Conservation (phyloP, 2,113 vertebrate genomes). For the Casuarius casuarius region DNA sequence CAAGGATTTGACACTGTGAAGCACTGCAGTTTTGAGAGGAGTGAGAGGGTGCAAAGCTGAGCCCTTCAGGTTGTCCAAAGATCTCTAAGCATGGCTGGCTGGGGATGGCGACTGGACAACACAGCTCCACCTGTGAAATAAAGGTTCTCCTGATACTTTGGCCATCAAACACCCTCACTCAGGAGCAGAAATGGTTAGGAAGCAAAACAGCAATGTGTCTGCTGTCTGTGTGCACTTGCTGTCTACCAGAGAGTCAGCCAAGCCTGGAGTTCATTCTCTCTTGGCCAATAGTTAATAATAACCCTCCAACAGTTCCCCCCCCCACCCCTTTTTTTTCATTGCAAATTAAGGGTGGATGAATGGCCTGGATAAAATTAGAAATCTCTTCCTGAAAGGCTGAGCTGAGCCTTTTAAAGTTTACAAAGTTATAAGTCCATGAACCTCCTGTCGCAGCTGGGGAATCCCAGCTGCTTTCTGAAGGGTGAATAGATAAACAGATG, state of each 20-base stretch:
- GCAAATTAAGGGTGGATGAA: slow-evolving; percentile 45
- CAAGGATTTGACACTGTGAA: not conserved
- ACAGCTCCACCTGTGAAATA: not conserved
- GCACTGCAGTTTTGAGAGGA: fast-evolving
- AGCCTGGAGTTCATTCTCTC: slow-evolving; percentile 52
- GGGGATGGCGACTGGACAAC: not conserved
- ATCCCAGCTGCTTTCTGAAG: not conserved
- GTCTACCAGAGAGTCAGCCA: slow-evolving; percentile 30
- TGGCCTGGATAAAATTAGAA: slow-evolving; percentile 60
- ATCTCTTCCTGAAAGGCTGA: slow-evolving; percentile 37
- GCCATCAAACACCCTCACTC: not conserved
- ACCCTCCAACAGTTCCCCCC: slow-evolving; percentile 11
- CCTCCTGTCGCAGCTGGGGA: not conserved
- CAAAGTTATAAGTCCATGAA: not conserved
- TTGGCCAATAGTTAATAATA: slow-evolving; percentile 62
- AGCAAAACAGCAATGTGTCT: not conserved
- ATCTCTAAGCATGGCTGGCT: not conserved
- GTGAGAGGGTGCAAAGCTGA: not conserved
- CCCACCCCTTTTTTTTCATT: not conserved
- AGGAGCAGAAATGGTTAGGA: not conserved
- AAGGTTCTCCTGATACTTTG: not conserved
- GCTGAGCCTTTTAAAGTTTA: slow-evolving; percentile 8
- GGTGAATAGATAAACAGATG: not conserved
- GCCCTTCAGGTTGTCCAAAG: not conserved
- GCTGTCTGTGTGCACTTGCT: slow-evolving; percentile 25